Percentiles rank a stretch among this genome's conserved stretches.
phyloP scores from a whole-genome alignment of 1,140 invertebrate species.

The Oryzaephilus surinamensis region DNA sequence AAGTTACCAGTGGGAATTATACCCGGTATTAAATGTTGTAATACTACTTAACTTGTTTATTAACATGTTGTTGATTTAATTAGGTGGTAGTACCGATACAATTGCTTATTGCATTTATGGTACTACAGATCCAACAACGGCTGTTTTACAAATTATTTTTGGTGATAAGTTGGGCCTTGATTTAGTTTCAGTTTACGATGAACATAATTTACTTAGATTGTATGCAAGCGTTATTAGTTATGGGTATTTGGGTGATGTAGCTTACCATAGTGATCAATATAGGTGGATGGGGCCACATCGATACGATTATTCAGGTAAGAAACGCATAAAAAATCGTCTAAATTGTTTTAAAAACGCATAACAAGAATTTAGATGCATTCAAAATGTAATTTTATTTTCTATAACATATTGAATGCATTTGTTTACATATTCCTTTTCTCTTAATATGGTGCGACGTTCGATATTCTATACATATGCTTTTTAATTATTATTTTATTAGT shows the following conservation, averaged over 20 bases:
- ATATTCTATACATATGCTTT: no score
- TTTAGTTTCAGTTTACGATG: slow-evolving; percentile 64
- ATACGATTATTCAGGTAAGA: slow-evolving; percentile 68
- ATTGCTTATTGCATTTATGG: slow-evolving; percentile 73
- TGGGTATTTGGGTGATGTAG: slow-evolving; percentile 79
- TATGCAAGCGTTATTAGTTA: slow-evolving; percentile 77
- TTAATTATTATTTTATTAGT: no score
- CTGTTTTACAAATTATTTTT: slow-evolving; percentile 71
- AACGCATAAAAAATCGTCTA: no score
- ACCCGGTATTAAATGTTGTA: slow-evolving; percentile 24
- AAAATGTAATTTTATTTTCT: no score
- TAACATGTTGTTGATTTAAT: background rate
- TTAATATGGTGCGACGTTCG: no score
- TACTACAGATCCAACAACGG: slow-evolving; percentile 70
- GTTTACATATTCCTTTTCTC: no score
- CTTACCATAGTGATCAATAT: slow-evolving; percentile 71
- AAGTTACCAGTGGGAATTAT: slow-evolving; percentile 51
- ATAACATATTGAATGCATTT: no score
- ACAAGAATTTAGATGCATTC: no score
- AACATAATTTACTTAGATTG: slow-evolving; percentile 53
- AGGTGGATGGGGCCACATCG: slow-evolving; percentile 83
- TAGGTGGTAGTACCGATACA: slow-evolving; percentile 72
- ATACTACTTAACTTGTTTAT: background rate
- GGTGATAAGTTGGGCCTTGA: slow-evolving; percentile 65
- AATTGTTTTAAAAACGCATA: no score